Evolutionary conservation across 1,140 invertebrate species (phyloP).

Genomic region (Cyclina sinensis): DNA sequence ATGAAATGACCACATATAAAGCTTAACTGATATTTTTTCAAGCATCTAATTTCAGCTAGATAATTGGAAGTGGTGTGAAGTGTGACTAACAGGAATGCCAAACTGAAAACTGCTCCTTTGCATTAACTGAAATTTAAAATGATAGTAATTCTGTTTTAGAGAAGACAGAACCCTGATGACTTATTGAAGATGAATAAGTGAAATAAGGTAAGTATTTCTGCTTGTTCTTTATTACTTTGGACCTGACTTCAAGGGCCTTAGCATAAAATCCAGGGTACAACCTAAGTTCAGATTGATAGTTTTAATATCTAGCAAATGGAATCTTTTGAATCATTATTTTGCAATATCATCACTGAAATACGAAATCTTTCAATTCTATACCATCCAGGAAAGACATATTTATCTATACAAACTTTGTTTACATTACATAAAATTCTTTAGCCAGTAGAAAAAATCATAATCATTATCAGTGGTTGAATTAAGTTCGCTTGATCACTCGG

Average conservation of each 20-base stretch:
- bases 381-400: not conserved
- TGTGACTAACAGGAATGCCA: not conserved
- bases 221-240: too few species aligned
- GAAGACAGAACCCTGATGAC: too few species aligned
- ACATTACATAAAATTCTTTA: constrained; percentile 4
- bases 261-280: too few species aligned
- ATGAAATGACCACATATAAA: not conserved
- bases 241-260: too few species aligned
- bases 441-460: not conserved
- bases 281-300: too few species aligned
- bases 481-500: constrained; percentile 37
- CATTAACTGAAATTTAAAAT: too few species aligned
- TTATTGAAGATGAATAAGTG: too few species aligned
- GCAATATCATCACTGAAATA: not conserved
- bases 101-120: constrained; percentile 5
- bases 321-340: not conserved
- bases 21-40: constrained; percentile 14
- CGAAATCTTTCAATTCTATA: not conserved
- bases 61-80: not conserved
- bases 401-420: not conserved
- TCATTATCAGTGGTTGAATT: constrained; percentile 60
- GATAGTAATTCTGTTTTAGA: too few species aligned
- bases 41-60: not conserved
- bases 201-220: too few species aligned
- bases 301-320: too few species aligned